These are phyloP conservation scores for Batillaria attramentaria DNA, from an alignment of 1,140 invertebrate genomes.

Conservation along the genomic window DNA sequence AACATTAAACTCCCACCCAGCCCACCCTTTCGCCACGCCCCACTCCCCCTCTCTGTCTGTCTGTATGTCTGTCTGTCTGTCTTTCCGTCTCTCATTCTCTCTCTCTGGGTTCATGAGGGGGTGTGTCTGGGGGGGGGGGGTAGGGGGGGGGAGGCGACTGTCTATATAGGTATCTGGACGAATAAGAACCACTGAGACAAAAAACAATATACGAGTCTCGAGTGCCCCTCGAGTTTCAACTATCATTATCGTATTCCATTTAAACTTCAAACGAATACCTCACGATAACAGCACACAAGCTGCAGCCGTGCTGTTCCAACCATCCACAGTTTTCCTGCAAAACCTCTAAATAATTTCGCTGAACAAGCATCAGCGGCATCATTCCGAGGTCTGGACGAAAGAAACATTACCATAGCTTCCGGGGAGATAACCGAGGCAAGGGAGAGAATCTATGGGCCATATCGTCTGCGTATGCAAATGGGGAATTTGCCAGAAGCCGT, in stretches of 20 bases:
- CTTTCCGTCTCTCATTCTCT: background rate
- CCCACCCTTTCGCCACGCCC: background rate
- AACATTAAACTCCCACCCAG: background rate
- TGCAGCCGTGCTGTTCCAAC: no score
- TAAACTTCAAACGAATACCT: no score
- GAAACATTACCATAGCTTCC: no score
- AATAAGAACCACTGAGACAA: background rate
- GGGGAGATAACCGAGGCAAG: no score
- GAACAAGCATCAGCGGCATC: no score
- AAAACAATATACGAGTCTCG: background rate
- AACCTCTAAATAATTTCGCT: no score
- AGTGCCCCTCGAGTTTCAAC: background rate
- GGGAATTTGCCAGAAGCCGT: no score
- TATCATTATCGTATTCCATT: background rate
- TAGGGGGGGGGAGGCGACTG: background rate
- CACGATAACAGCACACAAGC: no score
- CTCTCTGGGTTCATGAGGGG: background rate
- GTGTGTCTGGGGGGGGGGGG: background rate
- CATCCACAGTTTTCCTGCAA: no score
- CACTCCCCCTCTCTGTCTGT: background rate
- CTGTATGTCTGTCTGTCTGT: background rate
- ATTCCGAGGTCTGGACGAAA: no score
- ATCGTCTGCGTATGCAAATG: no score
- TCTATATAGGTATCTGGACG: background rate
- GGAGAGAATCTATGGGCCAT: no score